Evolutionary conservation across 2,888 invertebrate species (phyloP).

Genomic region (Melanchra persicariae): DNA sequence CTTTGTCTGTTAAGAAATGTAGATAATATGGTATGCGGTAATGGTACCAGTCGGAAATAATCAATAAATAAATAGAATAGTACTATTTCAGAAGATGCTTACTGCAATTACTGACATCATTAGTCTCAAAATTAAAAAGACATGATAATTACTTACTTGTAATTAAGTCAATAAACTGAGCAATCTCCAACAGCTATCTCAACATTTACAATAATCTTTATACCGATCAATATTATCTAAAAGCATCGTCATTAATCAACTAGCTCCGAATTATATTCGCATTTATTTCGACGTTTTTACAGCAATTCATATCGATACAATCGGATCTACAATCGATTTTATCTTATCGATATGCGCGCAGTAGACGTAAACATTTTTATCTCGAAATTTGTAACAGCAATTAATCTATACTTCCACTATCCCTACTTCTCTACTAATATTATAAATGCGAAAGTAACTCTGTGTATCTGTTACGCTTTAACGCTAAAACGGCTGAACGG

Average conservation of each 20-base stretch:
- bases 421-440: neutral
- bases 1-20: slow-evolving; percentile 11
- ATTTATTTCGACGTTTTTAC: slow-evolving; percentile 46
- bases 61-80: slow-evolving; percentile 1
- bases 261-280: slow-evolving; percentile 15
- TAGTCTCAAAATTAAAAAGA: neutral
- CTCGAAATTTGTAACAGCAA: slow-evolving; percentile 44
- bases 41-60: neutral
- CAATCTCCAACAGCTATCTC: slow-evolving; percentile 16
- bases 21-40: slow-evolving; percentile 9
- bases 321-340: slow-evolving; percentile 41
- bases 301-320: slow-evolving; percentile 48
- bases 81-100: neutral
- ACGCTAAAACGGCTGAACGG: too few species aligned
- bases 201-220: slow-evolving; percentile 12
- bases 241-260: slow-evolving; percentile 32
- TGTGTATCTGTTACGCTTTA: too few species aligned
- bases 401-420: slow-evolving; percentile 6
- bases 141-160: neutral
- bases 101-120: neutral
- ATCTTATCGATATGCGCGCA: slow-evolving; percentile 45
- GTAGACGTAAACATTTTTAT: slow-evolving; percentile 32
- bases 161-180: slow-evolving; percentile 23
- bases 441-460: neutral
- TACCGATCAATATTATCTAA: slow-evolving; percentile 29